These are phyloP conservation scores for Phrynosoma blainvillii DNA, from an alignment of 2,113 vertebrate genomes.

Conservation along the genomic window DNA sequence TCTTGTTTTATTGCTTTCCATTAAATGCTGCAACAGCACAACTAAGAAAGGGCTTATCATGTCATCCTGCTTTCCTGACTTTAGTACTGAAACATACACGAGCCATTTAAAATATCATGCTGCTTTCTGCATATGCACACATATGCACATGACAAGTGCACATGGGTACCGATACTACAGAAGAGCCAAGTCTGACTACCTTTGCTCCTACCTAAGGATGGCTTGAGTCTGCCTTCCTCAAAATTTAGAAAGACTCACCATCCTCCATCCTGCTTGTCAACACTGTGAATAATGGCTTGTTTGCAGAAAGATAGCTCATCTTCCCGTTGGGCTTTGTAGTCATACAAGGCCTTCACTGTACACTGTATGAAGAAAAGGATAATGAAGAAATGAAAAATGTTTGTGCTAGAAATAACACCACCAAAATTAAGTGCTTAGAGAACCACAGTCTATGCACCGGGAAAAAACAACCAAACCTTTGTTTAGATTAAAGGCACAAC, in stretches of 20 bases:
- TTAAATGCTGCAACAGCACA: no score
- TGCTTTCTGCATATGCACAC: no score
- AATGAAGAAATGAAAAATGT: background rate
- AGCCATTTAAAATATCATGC: background rate
- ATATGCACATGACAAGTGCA: no score
- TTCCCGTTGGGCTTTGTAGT: slow-evolving; percentile 88
- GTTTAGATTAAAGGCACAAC: no score
- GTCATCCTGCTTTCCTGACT: no score
- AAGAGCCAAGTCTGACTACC: no score
- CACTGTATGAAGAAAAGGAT: slow-evolving; percentile 71
- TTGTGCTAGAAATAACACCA: no score
- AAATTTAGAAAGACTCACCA: slow-evolving; percentile 75
- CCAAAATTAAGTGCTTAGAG: background rate
- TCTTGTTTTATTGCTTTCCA: no score
- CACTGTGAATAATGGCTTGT: slow-evolving; percentile 86
- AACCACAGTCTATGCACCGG: background rate
- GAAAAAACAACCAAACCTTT: background rate
- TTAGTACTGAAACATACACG: background rate
- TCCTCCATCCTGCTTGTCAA: slow-evolving; percentile 88
- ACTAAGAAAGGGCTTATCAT: no score
- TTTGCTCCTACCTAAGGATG: no score
- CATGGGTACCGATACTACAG: no score
- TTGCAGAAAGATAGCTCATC: slow-evolving; percentile 90
- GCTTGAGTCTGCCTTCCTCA: background rate
- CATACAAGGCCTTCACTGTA: slow-evolving; percentile 86